These are phyloP conservation scores for Gambusia yucatana DNA, from an alignment of 2,797 vertebrate genomes.

Conservation along the genomic window DNA sequence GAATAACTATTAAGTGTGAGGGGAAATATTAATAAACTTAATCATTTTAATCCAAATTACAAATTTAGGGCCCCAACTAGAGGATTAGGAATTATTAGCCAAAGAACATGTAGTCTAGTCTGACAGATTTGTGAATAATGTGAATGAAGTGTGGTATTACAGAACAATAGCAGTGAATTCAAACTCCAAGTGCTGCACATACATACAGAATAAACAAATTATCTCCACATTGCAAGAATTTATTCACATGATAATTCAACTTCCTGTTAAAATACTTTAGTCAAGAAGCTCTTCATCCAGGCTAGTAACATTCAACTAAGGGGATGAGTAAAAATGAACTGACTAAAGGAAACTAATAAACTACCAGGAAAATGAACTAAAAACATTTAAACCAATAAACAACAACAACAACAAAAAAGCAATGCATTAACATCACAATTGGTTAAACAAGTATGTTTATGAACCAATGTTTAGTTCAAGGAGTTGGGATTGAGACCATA, in stretches of 20 bases:
- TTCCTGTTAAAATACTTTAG: background rate
- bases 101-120: background rate
- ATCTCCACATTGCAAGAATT: background rate
- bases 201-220: background rate
- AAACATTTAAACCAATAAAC: background rate
- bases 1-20: background rate
- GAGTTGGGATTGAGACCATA: background rate
- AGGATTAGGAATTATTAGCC: background rate
- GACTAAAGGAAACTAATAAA: background rate
- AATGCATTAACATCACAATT: background rate
- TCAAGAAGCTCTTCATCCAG: background rate
- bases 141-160: background rate
- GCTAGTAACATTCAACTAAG: background rate
- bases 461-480: background rate
- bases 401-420: background rate
- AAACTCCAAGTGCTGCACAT: background rate
- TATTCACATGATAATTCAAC: background rate
- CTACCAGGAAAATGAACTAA: background rate
- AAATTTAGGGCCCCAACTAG: background rate
- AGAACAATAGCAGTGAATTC: background rate
- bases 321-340: background rate
- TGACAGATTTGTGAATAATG: background rate
- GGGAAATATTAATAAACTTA: background rate
- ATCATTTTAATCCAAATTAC: background rate
- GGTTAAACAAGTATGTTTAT: background rate